A percentile compares a stretch with the other conserved stretches of the same genome.
Evolutionary conservation across 1,140 invertebrate genomes (phyloP).

Genomic region (Nymphalis io): DNA sequence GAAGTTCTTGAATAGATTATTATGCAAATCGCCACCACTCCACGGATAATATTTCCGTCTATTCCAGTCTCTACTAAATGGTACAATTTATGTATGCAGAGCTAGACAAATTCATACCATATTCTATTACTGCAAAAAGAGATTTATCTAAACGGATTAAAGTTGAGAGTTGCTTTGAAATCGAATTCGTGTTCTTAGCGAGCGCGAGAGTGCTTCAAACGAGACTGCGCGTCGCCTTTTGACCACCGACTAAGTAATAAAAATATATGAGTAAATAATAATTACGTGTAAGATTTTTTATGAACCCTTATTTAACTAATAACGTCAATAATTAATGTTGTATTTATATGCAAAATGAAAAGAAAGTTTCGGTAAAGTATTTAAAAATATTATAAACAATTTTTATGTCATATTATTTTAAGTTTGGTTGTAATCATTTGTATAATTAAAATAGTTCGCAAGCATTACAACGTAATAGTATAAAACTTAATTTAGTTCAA

Average conservation of each 20-base stretch:
- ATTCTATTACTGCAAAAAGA: slow-evolving; percentile 13
- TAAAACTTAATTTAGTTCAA: too few relatives aligned
- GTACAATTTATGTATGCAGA: slow-evolving; percentile 47
- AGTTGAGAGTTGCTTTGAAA: slow-evolving; percentile 23
- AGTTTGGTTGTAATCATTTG: too few relatives aligned
- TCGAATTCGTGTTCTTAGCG: slow-evolving; percentile 18
- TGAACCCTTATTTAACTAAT: background rate
- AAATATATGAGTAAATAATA: slow-evolving; percentile 6
- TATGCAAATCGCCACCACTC: slow-evolving; percentile 49
- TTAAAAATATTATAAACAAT: too few relatives aligned
- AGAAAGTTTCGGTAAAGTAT: too few relatives aligned
- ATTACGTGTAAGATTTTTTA: background rate
- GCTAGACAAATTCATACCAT: slow-evolving; percentile 34
- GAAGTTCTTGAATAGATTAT: slow-evolving; percentile 48
- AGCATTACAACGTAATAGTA: too few relatives aligned
- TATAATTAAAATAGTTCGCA: too few relatives aligned
- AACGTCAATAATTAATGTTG: too few relatives aligned
- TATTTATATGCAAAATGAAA: too few relatives aligned
- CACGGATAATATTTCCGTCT: slow-evolving; percentile 50
- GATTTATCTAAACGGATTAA: slow-evolving; percentile 17
- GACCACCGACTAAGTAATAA: slow-evolving; percentile 15
- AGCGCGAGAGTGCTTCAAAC: slow-evolving; percentile 21
- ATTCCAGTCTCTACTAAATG: slow-evolving; percentile 49
- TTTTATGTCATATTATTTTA: too few relatives aligned
- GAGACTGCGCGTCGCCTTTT: slow-evolving; percentile 52